Conservation (phyloP, 1,140 invertebrate species). For the Trachymyrmex cornetzi region DNA sequence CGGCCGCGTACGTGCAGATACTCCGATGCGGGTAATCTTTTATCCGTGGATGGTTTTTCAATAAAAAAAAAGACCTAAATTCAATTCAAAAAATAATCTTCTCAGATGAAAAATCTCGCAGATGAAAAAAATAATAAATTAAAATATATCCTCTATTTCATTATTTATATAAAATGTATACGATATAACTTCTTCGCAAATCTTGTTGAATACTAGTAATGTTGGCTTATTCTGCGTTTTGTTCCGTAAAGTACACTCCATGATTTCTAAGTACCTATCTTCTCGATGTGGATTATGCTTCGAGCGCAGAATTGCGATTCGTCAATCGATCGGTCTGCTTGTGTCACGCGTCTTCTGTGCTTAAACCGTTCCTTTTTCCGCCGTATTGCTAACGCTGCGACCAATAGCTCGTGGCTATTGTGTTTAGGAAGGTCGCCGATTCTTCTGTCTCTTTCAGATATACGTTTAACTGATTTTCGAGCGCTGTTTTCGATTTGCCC, state of each 20-base stretch:
- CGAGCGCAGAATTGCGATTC: conserved; percentile 56
- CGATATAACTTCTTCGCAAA: neutral
- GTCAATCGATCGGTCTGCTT: conserved; percentile 62
- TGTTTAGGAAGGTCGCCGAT: conserved; percentile 29
- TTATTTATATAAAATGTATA: neutral
- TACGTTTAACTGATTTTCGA: conserved; percentile 5
- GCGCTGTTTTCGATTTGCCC: neutral
- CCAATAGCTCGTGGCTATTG: conserved; percentile 59
- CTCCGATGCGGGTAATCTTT: conserved; percentile 28
- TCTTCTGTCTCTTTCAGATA: conserved; percentile 11
- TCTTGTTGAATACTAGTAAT: neutral
- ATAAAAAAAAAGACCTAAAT: neutral
- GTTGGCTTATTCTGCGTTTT: neutral
- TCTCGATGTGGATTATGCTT: neutral
- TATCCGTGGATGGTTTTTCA: neutral
- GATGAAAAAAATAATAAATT: neutral
- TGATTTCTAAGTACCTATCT: neutral
- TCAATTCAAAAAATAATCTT: neutral
- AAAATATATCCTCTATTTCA: neutral
- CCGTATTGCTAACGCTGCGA: conserved; percentile 46
- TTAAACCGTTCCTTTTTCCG: conserved; percentile 52
- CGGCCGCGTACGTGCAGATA: neutral
- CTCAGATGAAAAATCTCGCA: neutral
- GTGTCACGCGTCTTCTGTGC: conserved; percentile 32
- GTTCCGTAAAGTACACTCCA: neutral